phyloP scores from a whole-genome alignment of 2,113 vertebrate species.

The Sinocyclocheilus anophthalmus region DNA sequence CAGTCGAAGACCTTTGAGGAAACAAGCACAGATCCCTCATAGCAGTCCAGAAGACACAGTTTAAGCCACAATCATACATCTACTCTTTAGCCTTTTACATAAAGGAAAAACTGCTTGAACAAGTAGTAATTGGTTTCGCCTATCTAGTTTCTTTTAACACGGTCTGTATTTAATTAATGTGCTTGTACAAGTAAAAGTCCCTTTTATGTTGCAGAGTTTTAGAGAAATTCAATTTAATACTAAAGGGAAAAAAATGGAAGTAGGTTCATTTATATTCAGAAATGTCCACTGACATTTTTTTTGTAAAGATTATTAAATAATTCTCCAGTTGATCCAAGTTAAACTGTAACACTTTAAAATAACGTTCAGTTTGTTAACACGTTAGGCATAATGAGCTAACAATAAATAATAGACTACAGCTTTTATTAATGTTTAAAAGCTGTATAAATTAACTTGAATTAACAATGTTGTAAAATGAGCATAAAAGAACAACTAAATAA shows the following conservation, averaged over 20 bases:
- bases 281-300: not conserved
- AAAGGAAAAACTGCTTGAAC: slow-evolving; percentile 44
- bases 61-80: slow-evolving; percentile 53
- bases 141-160: slow-evolving; percentile 53
- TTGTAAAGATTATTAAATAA: not conserved
- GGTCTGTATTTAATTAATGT: slow-evolving; percentile 49
- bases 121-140: slow-evolving; percentile 52
- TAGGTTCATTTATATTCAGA: slow-evolving; percentile 33
- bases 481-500: too few species aligned
- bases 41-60: slow-evolving; percentile 36
- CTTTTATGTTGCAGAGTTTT: slow-evolving; percentile 37
- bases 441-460: too few species aligned
- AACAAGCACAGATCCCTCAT: slow-evolving; percentile 37
- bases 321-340: too few species aligned
- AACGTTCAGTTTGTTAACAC: not conserved
- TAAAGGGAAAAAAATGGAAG: slow-evolving; percentile 10
- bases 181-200: slow-evolving; percentile 38
- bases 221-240: slow-evolving; percentile 32
- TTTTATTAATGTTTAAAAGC: not conserved
- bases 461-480: too few species aligned
- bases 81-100: slow-evolving; percentile 41
- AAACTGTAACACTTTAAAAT: not conserved
- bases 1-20: slow-evolving; percentile 53
- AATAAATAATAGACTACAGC: not conserved
- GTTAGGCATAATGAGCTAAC: not conserved